Conservation (phyloP, 2,113 vertebrate species). For the Anarrhichthys ocellatus region DNA sequence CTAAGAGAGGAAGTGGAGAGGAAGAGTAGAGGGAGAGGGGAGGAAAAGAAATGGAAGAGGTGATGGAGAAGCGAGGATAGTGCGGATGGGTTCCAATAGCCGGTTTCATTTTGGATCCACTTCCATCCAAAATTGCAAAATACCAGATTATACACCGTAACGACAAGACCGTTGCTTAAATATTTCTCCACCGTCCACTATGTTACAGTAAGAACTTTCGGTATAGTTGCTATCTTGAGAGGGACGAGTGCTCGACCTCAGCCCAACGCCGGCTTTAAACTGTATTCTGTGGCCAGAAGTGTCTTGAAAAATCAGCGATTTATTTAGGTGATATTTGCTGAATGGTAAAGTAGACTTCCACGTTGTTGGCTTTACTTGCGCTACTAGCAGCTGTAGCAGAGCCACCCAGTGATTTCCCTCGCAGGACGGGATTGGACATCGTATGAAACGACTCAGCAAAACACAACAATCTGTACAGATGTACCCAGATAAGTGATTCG, state of each 20-base stretch:
- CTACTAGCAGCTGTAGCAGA: neutral
- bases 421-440: neutral
- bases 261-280: neutral
- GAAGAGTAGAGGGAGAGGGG: neutral
- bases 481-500: neutral
- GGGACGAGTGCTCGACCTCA: neutral
- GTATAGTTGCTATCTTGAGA: neutral
- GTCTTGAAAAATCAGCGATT: neutral
- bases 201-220: neutral
- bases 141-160: neutral
- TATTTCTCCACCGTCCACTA: neutral
- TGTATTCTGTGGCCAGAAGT: neutral
- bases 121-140: neutral
- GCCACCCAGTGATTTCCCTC: neutral
- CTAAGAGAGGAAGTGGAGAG: neutral
- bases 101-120: neutral
- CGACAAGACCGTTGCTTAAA: neutral
- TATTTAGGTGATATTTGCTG: neutral
- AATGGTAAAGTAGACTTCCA: neutral
- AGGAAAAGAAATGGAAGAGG: constrained; percentile 16
- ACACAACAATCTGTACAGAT: neutral
- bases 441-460: neutral
- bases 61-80: neutral
- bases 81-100: neutral
- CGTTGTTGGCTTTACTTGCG: neutral